Evolutionary conservation across 2,797 vertebrate species (phyloP), one percentile per base, ranked within the genome.

Genomic region (Podarcis siculus): DNA sequence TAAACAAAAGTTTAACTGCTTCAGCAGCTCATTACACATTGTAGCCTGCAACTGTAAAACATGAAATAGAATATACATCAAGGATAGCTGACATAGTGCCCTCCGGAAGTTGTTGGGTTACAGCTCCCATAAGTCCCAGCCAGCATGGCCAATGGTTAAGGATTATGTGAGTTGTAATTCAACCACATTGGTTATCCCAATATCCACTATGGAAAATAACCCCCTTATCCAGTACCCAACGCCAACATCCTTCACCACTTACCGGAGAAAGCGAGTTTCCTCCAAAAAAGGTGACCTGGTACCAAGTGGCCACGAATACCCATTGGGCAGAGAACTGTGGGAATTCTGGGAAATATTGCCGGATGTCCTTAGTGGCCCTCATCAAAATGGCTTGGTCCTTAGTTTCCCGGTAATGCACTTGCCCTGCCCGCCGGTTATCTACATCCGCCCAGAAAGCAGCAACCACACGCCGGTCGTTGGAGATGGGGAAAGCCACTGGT

Each of bases 401-500:
- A 91, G 97, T 98, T 95, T 99, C 98, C 58, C 98, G 96, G 96
- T 98, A 99, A 96, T 98, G 99, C 77, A 99, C 98, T 7, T 96
- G 96, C 0, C 99, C 99, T 0, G 98, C 98, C 6, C 95, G 97
- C 0, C 99, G 97, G 94, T 99, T 99, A 95, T 99, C 99, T 89
- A 99, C 98, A 0, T 99, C 99, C 0, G 99, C 98, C 99, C 99
- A 99, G 96, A 99, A 99, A 0, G 99, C 98, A 0, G 99, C 98
- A 79, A 99, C 98, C 8, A 98, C 99, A 0, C 98, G 97, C 17
- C 99, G 98, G 96, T 99, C 99, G 61, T 98, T 98, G 71, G 98
- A 98, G 37, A 99, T 99, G 5, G 99, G 99, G 94, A 99, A 99
- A 77, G 99, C 99, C 76, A 98, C 99, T 0, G 99, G 99, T 0